Percentiles rank a stretch among this genome's conserved stretches.
Evolutionary conservation across 2,113 vertebrate species (phyloP).

Genomic region (Desmodus rotundus): DNA sequence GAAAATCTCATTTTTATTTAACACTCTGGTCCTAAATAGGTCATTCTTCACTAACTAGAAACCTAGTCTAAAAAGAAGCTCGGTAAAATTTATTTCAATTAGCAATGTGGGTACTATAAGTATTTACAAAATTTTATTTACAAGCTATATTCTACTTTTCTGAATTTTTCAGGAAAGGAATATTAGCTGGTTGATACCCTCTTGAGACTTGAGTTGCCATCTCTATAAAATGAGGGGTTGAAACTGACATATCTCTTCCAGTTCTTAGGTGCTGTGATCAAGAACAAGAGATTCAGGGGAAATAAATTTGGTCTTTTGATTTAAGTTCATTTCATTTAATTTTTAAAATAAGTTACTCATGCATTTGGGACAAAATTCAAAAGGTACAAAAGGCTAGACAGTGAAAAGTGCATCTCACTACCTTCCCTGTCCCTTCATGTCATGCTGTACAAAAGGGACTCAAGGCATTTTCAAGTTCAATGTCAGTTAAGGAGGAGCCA

Average conservation of each 20-base stretch:
- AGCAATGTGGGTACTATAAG: background rate
- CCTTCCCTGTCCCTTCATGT: background rate
- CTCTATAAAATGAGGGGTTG: background rate
- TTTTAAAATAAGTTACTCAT: background rate
- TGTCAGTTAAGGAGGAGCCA: background rate
- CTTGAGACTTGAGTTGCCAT: background rate
- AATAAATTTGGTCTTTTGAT: background rate
- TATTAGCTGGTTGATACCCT: background rate
- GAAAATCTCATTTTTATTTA: conserved; percentile 34
- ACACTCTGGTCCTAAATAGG: conserved; percentile 37
- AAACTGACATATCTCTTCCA: background rate
- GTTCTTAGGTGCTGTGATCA: background rate
- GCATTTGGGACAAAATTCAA: background rate
- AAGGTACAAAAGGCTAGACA: background rate
- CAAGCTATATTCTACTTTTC: background rate
- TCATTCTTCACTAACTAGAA: conserved; percentile 19
- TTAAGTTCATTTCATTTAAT: background rate
- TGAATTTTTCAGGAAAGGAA: background rate
- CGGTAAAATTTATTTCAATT: conserved; percentile 4
- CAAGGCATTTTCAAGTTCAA: background rate
- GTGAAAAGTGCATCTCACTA: background rate
- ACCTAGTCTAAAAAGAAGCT: conserved; percentile 27
- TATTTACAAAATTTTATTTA: conserved; percentile 29
- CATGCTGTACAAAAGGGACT: background rate
- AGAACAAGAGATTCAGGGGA: background rate